Conservation (phyloP, 2,888 invertebrate species). For the Oeneis ivallda region DNA sequence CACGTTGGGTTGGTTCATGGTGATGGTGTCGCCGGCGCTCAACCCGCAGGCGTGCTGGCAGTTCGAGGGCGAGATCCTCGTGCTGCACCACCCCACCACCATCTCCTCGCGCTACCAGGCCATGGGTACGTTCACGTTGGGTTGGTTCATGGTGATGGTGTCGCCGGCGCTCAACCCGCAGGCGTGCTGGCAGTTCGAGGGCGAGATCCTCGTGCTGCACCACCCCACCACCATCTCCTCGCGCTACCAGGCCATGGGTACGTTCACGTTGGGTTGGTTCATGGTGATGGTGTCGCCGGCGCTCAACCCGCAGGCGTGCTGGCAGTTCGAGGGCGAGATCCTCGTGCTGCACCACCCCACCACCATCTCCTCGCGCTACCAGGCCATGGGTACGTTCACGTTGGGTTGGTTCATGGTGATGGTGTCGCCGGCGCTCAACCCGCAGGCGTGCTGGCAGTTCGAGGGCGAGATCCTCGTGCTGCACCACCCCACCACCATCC, state of each 20-base stretch:
- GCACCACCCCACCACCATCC: slow-evolving; percentile 99
- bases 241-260: slow-evolving; percentile 97
- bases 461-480: slow-evolving; percentile 98
- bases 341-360: slow-evolving; percentile 99
- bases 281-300: slow-evolving; percentile 99
- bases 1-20: too few relatives aligned
- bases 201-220: slow-evolving; percentile 97
- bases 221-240: slow-evolving; percentile 99
- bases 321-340: slow-evolving; percentile 99
- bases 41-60: slow-evolving; percentile 99
- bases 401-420: too few relatives aligned
- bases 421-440: slow-evolving; percentile 95
- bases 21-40: slow-evolving; percentile 95
- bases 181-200: slow-evolving; percentile 99
- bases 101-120: slow-evolving; percentile 99
- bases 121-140: slow-evolving; percentile 87
- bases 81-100: slow-evolving; percentile 99
- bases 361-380: slow-evolving; percentile 98
- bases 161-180: slow-evolving; percentile 95
- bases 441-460: slow-evolving; percentile 99
- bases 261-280: too few relatives aligned
- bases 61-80: slow-evolving; percentile 98
- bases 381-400: slow-evolving; percentile 89
- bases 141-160: slow-evolving; percentile 99
- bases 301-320: slow-evolving; percentile 96